Evolutionary conservation across 2,888 invertebrate species (phyloP).

Genomic region (Epirrhoe tristata): DNA sequence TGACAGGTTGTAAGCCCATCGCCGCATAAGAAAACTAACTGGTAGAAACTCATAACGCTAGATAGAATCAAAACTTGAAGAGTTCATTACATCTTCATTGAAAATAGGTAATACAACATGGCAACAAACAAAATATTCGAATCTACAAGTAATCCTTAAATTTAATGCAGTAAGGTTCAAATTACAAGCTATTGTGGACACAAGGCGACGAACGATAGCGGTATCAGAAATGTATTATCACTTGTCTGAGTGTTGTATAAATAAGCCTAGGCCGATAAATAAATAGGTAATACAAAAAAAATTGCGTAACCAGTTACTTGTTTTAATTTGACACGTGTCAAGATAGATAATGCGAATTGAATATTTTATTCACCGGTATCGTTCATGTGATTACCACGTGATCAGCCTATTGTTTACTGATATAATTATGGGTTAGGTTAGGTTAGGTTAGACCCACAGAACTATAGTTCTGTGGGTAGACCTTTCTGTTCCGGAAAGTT

Average conservation of each 20-base stretch:
- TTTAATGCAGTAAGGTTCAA: slow-evolving; percentile 13
- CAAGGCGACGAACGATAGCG: slow-evolving; percentile 42
- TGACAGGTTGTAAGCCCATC: too few relatives aligned
- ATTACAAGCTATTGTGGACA: slow-evolving; percentile 19
- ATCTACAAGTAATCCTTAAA: neutral
- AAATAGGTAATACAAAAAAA: neutral
- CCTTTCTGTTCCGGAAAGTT: too few relatives aligned
- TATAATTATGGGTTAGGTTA: too few relatives aligned
- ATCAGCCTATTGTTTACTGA: too few relatives aligned
- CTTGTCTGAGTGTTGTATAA: slow-evolving; percentile 39
- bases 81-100: slow-evolving; percentile 2
- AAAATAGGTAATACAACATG: slow-evolving; percentile 4
- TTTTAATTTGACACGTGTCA: slow-evolving; percentile 13
- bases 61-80: neutral
- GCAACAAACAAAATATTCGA: neutral
- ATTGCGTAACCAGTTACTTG: neutral
- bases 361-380: neutral
- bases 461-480: too few relatives aligned
- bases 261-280: slow-evolving; percentile 37
- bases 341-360: neutral
- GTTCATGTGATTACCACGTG: neutral
- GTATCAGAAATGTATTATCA: slow-evolving; percentile 41
- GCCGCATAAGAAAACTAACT: too few relatives aligned
- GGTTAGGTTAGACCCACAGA: too few relatives aligned
- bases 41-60: neutral